Percentiles rank a stretch among this genome's conserved stretches.
phyloP scores from a whole-genome alignment of 2,888 invertebrate genomes.

The Liopterus haemorrhoidalis region DNA sequence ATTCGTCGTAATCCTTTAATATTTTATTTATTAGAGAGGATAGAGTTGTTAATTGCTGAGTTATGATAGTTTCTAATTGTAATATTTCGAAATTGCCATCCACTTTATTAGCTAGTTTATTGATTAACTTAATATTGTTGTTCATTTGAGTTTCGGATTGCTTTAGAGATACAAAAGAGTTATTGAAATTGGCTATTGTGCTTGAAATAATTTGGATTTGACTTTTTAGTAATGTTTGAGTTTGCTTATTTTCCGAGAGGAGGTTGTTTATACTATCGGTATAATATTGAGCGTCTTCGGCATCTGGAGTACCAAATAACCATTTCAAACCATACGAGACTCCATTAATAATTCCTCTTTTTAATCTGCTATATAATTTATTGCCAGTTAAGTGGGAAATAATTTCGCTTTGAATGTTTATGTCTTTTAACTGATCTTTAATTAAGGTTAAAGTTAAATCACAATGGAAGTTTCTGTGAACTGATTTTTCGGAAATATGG shows the following conservation, averaged over 20 bases:
- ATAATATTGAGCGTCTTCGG: constrained; percentile 24
- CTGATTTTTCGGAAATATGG: no score
- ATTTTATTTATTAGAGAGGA: constrained; percentile 13
- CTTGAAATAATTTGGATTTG: constrained; percentile 25
- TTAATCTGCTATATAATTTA: background rate
- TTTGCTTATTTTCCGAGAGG: constrained; percentile 17
- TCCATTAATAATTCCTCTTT: constrained; percentile 24
- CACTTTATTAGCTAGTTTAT: constrained; percentile 18
- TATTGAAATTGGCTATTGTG: constrained; percentile 25
- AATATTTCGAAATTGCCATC: constrained; percentile 8
- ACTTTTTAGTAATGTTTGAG: constrained; percentile 21
- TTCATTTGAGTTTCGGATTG: constrained; percentile 14
- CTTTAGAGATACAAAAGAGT: constrained; percentile 17
- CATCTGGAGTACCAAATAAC: constrained; percentile 20
- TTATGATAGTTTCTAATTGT: constrained; percentile 13
- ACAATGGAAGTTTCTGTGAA: no score
- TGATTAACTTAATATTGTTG: constrained; percentile 17
- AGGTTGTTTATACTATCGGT: constrained; percentile 15
- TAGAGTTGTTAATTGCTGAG: constrained; percentile 16
- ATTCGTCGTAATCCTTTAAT: constrained; percentile 18
- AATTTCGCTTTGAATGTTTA: no score
- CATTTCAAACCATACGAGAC: constrained; percentile 24
- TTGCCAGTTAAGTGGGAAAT: background rate
- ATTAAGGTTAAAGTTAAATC: no score
- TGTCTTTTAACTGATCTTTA: no score